Base-by-base conservation (phyloP, 2,888 invertebrate genomes). In the Ephialtes manifestator region DNA sequence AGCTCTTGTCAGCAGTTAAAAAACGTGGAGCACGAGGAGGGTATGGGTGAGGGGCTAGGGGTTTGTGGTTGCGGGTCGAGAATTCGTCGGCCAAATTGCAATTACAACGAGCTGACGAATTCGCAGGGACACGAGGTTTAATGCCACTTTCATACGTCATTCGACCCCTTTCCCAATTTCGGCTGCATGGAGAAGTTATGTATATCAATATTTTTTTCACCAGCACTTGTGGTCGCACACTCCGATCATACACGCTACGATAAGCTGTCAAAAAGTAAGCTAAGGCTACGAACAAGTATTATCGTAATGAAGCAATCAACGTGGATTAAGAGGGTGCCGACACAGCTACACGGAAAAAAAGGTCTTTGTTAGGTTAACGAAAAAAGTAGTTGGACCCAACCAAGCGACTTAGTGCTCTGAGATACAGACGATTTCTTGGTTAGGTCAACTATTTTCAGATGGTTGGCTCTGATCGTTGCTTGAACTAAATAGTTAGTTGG, bases 221-320 rank as follows among this genome's bases (percentile, higher is more conserved):
- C 10, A n/a, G n/a, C n/a, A 28, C 58, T 15, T 58, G 11, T 58
- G 28, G 15, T 58, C 28, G 28, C 13, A 11, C 18, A 15, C 31
- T 39, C 35, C 15, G 15, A 43, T 67, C 46, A 46, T 67, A 13
- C 46, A 67, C 24, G 18, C 13, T 15, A 5, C 11, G 11, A 46
- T 24, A 20, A 18, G 7, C 10, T 18, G 48, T 71, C 58, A 48
- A 46, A 78, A 35, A 24, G 46, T 63, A 11, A 39, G 31, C 24
- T 71, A 60, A 20, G 55, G 39, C 11, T 51, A 63, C 51, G 28
- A 60, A 63, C 60, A 39, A n/a, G 71, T 60, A 79, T 79, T 71
- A 60, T 31, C 60, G 24, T 79, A 71, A 79, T 71, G 63, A 71
- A 79, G 15, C 78, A 79, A 71, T 79, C 70, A 70, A 79, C n/a